Evolutionary conservation across 1,140 invertebrate species (phyloP).

Genomic region (Mamestra configurata): DNA sequence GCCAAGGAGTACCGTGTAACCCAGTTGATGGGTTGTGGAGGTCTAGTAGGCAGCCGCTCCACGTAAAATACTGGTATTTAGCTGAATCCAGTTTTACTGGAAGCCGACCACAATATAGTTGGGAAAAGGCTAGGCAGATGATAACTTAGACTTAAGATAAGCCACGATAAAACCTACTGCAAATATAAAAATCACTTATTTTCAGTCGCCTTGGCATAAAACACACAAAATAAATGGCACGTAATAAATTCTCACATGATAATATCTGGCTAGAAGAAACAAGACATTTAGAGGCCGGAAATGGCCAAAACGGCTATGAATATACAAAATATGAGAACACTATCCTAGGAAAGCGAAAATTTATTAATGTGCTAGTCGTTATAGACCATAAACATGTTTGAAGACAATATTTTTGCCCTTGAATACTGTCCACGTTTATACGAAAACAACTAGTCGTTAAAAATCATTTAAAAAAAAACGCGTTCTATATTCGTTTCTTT

Average conservation of each 20-base stretch:
- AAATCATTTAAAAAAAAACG: no score
- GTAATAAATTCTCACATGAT: constrained; percentile 16
- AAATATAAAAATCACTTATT: not conserved
- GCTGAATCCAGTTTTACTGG: no score
- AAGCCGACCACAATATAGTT: no score
- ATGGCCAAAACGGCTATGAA: not conserved
- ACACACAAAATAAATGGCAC: not conserved
- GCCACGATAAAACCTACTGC: no score
- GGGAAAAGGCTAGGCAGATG: no score
- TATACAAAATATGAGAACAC: not conserved
- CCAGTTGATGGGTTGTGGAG: no score
- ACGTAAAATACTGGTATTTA: no score
- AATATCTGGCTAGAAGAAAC: not conserved
- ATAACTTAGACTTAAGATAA: no score
- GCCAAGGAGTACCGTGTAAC: no score
- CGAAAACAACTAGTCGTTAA: not conserved
- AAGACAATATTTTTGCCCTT: not conserved
- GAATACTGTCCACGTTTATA: not conserved
- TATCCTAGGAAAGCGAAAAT: not conserved
- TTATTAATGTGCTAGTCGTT: not conserved
- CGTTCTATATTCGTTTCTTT: no score
- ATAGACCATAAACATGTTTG: not conserved
- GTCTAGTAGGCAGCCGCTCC: no score
- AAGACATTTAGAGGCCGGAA: not conserved
- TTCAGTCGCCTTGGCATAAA: not conserved